Percentiles rank a stretch among this genome's conserved stretches.
These are phyloP conservation scores for Corticium candelabrum DNA, from an alignment of 37 sponge, comb jelly and placozoan species.

Conservation along the genomic window DNA sequence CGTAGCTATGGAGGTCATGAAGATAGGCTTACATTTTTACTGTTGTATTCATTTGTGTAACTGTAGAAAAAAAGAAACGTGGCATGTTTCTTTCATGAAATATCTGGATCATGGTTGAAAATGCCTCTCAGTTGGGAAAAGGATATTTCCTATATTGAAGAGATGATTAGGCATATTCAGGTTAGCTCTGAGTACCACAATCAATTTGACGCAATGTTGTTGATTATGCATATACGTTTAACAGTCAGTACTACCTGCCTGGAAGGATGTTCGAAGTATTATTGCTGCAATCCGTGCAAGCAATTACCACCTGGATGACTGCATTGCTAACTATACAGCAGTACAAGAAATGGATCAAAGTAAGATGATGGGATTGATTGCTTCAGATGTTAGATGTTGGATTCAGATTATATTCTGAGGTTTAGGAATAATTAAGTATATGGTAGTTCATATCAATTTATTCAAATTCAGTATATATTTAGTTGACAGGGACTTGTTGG, in stretches of 20 bases:
- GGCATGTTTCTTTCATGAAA: constrained; percentile 57
- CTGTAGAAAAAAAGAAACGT: constrained; percentile 42
- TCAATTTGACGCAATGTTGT: no score
- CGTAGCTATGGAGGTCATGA: no score
- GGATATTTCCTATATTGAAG: constrained; percentile 38
- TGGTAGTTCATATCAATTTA: no score
- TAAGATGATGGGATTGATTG: no score
- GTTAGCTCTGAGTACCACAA: no score
- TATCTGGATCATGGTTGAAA: constrained; percentile 38
- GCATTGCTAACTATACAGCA: constrained; percentile 28
- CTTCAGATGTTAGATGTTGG: no score
- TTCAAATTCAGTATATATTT: no score
- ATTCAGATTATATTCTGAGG: no score
- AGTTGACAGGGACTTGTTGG: no score
- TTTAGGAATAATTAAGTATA: no score
- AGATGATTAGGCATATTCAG: constrained; percentile 38
- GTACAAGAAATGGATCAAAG: no score
- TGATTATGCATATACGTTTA: background rate
- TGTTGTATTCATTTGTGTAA: background rate
- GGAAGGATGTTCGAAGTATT: constrained; percentile 56
- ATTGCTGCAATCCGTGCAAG: constrained; percentile 45
- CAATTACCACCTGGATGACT: constrained; percentile 59
- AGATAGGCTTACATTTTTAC: background rate
- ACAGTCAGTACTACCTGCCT: constrained; percentile 41
- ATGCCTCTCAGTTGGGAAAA: constrained; percentile 76